phyloP scores from a whole-genome alignment of 1,140 invertebrate genomes.

The Augochlora pura region DNA sequence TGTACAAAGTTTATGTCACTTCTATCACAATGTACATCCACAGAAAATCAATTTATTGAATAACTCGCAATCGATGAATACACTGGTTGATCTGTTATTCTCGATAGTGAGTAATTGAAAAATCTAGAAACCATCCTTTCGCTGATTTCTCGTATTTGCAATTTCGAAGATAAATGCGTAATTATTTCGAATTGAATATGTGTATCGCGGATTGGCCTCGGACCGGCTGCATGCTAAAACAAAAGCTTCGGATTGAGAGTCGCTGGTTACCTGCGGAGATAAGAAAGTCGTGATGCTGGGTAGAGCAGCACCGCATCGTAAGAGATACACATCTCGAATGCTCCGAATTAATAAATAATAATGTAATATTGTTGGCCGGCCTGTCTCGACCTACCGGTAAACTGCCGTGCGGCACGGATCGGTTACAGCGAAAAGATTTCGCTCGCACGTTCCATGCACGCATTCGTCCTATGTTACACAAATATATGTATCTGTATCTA shows the following conservation, averaged over 20 bases:
- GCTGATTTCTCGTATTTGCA: too few relatives aligned
- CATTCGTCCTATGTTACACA: neutral
- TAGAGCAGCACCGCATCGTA: conserved; percentile 59
- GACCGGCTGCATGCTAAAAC: neutral
- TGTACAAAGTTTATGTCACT: too few relatives aligned
- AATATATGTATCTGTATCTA: too few relatives aligned
- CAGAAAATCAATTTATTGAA: too few relatives aligned
- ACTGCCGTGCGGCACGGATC: conserved; percentile 28
- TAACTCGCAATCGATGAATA: too few relatives aligned
- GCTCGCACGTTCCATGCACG: neutral
- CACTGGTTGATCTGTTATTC: too few relatives aligned
- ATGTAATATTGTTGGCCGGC: conserved; percentile 75
- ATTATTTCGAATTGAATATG: neutral
- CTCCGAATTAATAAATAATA: conserved; percentile 80
- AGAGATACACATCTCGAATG: conserved; percentile 76
- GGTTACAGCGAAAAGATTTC: conserved; percentile 26
- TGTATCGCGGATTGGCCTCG: too few relatives aligned
- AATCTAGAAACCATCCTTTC: too few relatives aligned
- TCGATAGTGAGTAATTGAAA: too few relatives aligned
- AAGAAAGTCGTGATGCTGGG: conserved; percentile 76
- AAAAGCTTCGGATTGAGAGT: conserved; percentile 57
- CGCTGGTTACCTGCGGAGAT: conserved; percentile 66
- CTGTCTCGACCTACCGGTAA: conserved; percentile 68
- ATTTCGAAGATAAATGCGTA: neutral
- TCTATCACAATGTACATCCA: too few relatives aligned